Evolutionary conservation across 2,888 invertebrate species (phyloP), one percentile per base, ranked within the genome.

Genomic region (Tetropium fuscum): DNA sequence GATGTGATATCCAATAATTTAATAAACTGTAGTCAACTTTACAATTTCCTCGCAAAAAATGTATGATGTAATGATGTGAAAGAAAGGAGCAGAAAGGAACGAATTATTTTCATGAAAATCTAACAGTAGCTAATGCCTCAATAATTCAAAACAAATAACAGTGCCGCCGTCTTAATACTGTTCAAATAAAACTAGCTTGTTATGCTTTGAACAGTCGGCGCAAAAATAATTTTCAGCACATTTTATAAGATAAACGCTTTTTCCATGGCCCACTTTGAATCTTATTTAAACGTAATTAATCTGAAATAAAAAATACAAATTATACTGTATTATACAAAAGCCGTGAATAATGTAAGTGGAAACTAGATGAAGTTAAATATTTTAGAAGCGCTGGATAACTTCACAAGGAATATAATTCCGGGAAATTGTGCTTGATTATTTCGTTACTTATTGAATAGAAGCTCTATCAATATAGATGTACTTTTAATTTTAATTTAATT

Each of bases 111-210:
- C 51, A 27, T 18, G 27, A 20, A 51, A 38, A 20, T 51, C 15
- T 51, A 51, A 51, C 51, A 19, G 51, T 38, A 40, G 51, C 51
- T 40, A 40, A 51, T 51, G 51, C 40, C 27, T 40, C 51, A 51
- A 40, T 51, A 51, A 51, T 51, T 51, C 51, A 51, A 51, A 51
- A 66, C 64, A 71, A 71, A 71, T 69, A 72, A 61, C 61, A 58
- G 54, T 60, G 59, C 60, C 57, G 60, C 60, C 64, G 53, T 53
- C 58, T 63, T 71, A 71, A 72, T 68, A 60, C 68, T 73, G 68
- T 70, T 69, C 71, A 73, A 73, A 72, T 64, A 72, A 61, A 69
- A 59, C 56, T 58, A 58, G 59, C 65, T 64, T 58, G 64, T 64
- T 64, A 64, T 58, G 34, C 53, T 60, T 38, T 51, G 51, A 51